Conservation (phyloP, 2,888 invertebrate species). For the Pyrocoelia pectoralis region DNA sequence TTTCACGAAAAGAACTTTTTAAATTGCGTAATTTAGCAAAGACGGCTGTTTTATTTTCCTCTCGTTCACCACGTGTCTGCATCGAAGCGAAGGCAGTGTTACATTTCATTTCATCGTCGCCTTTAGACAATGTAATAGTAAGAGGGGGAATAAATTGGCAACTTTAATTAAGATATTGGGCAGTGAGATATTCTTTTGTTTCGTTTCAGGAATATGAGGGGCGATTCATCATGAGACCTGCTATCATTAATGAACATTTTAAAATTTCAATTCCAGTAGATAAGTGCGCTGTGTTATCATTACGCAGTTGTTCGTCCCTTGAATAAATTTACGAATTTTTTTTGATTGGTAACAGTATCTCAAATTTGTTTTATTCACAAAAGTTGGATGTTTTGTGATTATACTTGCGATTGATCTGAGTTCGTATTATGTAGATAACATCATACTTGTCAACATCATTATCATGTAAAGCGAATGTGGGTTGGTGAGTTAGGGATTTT, state of each 20-base stretch:
- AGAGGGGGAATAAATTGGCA: slow-evolving; percentile 60
- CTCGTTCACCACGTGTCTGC: slow-evolving; percentile 40
- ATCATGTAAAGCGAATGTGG: slow-evolving; percentile 38
- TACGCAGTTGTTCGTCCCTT: neutral
- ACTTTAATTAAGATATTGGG: slow-evolving; percentile 64
- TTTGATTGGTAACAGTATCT: neutral
- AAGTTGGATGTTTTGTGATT: slow-evolving; percentile 8
- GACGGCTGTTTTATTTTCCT: slow-evolving; percentile 52
- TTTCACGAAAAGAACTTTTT: slow-evolving; percentile 62
- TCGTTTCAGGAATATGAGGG: slow-evolving; percentile 50
- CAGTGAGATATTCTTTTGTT: slow-evolving; percentile 61
- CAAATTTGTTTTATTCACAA: slow-evolving; percentile 7
- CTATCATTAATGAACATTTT: slow-evolving; percentile 60
- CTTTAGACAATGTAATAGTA: slow-evolving; percentile 35
- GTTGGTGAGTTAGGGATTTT: slow-evolving; percentile 36
- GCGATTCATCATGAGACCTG: slow-evolving; percentile 57
- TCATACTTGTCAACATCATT: slow-evolving; percentile 37
- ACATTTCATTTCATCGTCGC: slow-evolving; percentile 56
- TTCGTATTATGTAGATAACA: slow-evolving; percentile 29
- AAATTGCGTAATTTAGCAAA: slow-evolving; percentile 62
- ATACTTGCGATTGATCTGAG: slow-evolving; percentile 17
- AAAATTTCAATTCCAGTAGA: slow-evolving; percentile 49
- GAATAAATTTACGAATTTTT: slow-evolving; percentile 1
- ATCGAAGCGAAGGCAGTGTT: slow-evolving; percentile 41
- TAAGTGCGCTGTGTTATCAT: slow-evolving; percentile 25